These are phyloP conservation scores for Rhinogobio ventralis DNA, from an alignment of 2,797 vertebrate genomes.

Conservation along the genomic window DNA sequence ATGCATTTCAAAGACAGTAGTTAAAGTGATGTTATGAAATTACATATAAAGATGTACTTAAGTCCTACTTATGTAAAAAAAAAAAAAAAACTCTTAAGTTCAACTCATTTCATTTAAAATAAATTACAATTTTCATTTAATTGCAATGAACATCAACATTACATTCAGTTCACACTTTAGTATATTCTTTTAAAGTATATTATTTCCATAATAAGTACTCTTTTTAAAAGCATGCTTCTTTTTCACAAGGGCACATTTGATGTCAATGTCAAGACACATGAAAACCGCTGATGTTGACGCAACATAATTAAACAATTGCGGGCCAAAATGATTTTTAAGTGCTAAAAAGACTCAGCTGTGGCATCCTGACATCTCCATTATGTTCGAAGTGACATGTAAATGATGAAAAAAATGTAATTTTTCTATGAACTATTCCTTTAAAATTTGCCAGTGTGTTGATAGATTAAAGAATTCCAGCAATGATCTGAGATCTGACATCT, in stretches of 20 bases:
- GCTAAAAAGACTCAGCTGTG: neutral
- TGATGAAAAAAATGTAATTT: neutral
- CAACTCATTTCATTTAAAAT: neutral
- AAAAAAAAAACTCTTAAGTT: neutral
- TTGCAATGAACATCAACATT: neutral
- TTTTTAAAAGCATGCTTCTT: neutral
- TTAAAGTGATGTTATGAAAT: neutral
- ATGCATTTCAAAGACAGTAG: neutral
- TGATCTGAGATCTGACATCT: neutral
- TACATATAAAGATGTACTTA: neutral
- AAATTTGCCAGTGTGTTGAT: neutral
- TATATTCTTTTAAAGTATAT: neutral
- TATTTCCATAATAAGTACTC: neutral
- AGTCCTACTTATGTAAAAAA: neutral
- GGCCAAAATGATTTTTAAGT: neutral
- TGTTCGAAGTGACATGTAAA: neutral
- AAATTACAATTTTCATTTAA: neutral
- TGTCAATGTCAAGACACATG: neutral
- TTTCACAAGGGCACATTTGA: neutral
- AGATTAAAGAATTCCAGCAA: neutral
- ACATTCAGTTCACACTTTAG: neutral
- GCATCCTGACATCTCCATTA: neutral
- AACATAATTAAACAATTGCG: neutral
- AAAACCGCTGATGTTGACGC: neutral
- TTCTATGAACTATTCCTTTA: neutral